Evolutionary conservation across 2,888 invertebrate species (phyloP), one percentile per base, ranked within the genome.

Genomic region (Ennomos fuscantarius): DNA sequence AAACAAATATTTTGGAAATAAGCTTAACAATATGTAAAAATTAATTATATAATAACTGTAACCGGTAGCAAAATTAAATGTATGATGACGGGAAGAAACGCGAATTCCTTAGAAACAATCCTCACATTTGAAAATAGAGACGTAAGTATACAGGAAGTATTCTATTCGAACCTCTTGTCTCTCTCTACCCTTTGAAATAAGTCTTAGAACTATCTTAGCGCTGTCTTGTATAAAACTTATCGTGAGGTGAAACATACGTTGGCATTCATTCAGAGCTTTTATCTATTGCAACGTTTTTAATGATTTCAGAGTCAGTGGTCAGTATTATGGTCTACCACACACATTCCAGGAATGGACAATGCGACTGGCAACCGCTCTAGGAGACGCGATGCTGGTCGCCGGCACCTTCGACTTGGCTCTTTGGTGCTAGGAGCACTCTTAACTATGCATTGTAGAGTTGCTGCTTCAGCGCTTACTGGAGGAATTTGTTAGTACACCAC

Each of bases 361-460:
- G 85, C 82, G 31, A 70, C 78, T 13, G 79, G 83, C 54, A 66
- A 53, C 54, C 55, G 55, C 43, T 36, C 65, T 50, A 65, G 40
- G 8, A 62, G 53, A 5, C 72, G 72, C 13, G 34, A 24, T 34
- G 33, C 54, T 8, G 87, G 87, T 0, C 85, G 91, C 0, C 79
- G 83, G 6, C 79, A 78, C 1, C 69, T 90, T 55, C 79, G 83
- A 12, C n/a, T 79, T 24, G 80, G 84, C 24, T 73, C 89, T 33
- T 74, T 89, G n/a, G 81, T 79, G 0, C 65, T 91, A 15, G 82
- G 82, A 40, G 75, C 78, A 0, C 70, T 85, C 10, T 75, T 91
- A 46, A 78, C 87, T 12, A 87, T 89, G 89, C 91, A 91, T 64
- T 86, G 84, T 53, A 72, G 84, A 32, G 70, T 90, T 10, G 63